These are phyloP conservation scores for Indicator maculatus DNA, from an alignment of 2,113 vertebrate genomes.

Conservation along the genomic window DNA sequence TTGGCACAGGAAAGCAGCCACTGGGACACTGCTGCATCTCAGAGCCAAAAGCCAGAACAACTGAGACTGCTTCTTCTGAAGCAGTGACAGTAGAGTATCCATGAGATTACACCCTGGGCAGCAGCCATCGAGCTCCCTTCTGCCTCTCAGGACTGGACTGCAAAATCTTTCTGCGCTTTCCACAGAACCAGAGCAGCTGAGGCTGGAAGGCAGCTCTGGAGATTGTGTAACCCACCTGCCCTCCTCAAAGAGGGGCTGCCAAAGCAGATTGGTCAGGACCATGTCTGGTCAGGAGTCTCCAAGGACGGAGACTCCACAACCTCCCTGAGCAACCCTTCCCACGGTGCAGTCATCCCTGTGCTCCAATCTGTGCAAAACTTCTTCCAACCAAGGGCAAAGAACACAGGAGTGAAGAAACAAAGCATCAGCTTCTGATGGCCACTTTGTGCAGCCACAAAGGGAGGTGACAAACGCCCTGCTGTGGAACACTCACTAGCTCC, in stretches of 20 bases:
- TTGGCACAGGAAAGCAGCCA: slow-evolving; percentile 20
- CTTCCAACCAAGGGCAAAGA: neutral
- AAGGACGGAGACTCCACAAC: neutral
- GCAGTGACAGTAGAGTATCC: neutral
- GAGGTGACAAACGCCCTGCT: neutral
- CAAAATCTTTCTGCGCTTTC: neutral
- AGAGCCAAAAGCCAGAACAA: neutral
- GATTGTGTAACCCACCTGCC: fast-evolving
- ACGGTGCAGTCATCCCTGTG: neutral
- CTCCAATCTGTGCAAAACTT: neutral
- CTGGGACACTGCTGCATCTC: neutral
- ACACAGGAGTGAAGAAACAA: slow-evolving; percentile 4
- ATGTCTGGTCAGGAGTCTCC: neutral
- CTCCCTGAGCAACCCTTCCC: neutral
- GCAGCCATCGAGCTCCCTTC: neutral
- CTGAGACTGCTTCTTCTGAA: neutral
- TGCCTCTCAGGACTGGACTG: neutral
- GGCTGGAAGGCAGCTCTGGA: neutral
- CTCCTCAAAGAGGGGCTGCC: neutral
- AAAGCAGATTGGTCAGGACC: neutral
- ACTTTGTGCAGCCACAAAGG: neutral
- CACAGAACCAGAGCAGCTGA: neutral
- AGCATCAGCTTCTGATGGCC: slow-evolving; percentile 12
- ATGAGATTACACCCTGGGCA: neutral
- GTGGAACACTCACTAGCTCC: neutral